phyloP scores from a whole-genome alignment of 1,140 invertebrate genomes.

The Drosophila guanche region DNA sequence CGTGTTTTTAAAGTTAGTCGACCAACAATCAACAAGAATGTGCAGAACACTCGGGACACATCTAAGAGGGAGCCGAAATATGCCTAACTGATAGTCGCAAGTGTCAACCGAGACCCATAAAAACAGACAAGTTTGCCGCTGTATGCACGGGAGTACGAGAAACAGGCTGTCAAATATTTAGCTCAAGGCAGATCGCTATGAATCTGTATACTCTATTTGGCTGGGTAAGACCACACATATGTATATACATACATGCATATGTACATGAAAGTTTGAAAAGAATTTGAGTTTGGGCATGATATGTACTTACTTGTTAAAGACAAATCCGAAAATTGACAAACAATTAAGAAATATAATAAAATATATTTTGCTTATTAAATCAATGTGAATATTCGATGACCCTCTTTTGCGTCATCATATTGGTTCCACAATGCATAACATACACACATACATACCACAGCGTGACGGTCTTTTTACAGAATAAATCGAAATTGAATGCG shows the following conservation, averaged over 20 bases:
- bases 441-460: neutral
- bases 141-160: slow-evolving; percentile 11
- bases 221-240: slow-evolving; percentile 59
- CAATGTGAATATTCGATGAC: too few species aligned
- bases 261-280: neutral
- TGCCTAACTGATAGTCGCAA: slow-evolving; percentile 63
- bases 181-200: slow-evolving; percentile 52
- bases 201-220: slow-evolving; percentile 80
- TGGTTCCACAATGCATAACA: neutral
- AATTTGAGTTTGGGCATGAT: slow-evolving; percentile 11
- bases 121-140: slow-evolving; percentile 31
- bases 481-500: slow-evolving; percentile 65
- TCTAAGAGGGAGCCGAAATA: slow-evolving; percentile 23
- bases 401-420: neutral
- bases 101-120: slow-evolving; percentile 33
- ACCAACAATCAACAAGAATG: slow-evolving; percentile 36
- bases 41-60: slow-evolving; percentile 11
- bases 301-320: too few species aligned
- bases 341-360: too few species aligned
- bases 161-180: slow-evolving; percentile 48
- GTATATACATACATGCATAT: too few species aligned
- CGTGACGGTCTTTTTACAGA: slow-evolving; percentile 60
- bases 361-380: too few species aligned
- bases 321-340: too few species aligned
- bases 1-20: slow-evolving; percentile 28